phyloP scores from a whole-genome alignment of 92 coral and sea anemone species.

The Palythoa grandis region DNA sequence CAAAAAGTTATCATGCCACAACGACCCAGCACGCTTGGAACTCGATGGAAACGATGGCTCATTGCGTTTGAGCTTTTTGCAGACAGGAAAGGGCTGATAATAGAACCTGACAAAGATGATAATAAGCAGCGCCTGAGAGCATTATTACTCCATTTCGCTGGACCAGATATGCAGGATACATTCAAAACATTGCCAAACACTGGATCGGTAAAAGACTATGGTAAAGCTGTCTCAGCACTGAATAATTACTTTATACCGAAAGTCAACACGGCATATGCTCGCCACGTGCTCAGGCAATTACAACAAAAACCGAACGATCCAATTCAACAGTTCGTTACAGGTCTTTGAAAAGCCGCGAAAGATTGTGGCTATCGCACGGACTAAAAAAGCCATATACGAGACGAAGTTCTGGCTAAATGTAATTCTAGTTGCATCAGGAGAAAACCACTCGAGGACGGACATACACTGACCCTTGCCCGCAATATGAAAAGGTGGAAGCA shows the following conservation, averaged over 20 bases:
- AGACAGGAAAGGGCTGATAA: not conserved
- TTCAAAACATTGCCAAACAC: conserved; percentile 23
- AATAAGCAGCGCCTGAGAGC: conserved; percentile 8
- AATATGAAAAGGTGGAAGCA: not conserved
- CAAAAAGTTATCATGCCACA: not conserved
- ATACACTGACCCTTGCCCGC: not conserved
- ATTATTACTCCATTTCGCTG: conserved; percentile 21
- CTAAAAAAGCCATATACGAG: not conserved
- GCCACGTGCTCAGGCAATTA: not conserved
- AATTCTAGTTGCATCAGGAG: not conserved
- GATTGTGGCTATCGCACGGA: not conserved
- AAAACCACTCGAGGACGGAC: not conserved
- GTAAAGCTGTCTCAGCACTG: not conserved
- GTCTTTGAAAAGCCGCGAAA: not conserved
- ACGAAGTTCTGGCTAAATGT: not conserved
- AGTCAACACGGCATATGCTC: not conserved
- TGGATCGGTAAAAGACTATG: not conserved
- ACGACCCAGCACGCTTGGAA: not conserved
- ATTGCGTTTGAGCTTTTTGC: not conserved
- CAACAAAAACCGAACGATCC: not conserved
- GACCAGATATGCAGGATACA: conserved; percentile 26
- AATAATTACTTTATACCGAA: not conserved
- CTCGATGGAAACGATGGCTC: not conserved
- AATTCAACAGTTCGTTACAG: not conserved
- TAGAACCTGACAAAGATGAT: not conserved